These are phyloP conservation scores for Euthynnus affinis DNA, from an alignment of 2,797 vertebrate species.

Conservation along the genomic window DNA sequence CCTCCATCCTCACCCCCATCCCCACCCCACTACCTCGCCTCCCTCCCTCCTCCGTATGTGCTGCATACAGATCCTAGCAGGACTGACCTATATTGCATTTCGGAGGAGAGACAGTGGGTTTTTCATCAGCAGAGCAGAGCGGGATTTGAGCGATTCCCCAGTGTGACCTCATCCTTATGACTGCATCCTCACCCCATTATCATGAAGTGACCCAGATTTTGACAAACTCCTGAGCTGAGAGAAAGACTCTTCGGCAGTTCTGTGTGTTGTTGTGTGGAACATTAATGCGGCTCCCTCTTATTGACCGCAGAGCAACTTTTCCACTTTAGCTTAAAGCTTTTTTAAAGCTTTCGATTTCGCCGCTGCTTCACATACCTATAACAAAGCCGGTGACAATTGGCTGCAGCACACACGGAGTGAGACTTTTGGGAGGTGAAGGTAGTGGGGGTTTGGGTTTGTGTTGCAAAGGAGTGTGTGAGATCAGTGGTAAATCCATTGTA, in stretches of 20 bases:
- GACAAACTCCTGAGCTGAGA: conserved; percentile 44
- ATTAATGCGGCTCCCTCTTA: conserved; percentile 58
- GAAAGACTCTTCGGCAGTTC: conserved; percentile 30
- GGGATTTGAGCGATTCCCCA: conserved; percentile 69
- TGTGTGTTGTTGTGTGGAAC: conserved; percentile 45
- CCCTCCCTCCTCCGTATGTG: conserved; percentile 33
- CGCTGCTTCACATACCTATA: conserved; percentile 58
- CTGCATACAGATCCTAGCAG: conserved; percentile 61
- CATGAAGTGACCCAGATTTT: conserved; percentile 69
- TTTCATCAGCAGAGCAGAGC: conserved; percentile 61
- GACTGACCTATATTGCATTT: conserved; percentile 78
- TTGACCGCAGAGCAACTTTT: conserved; percentile 55
- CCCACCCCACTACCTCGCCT: conserved; percentile 1
- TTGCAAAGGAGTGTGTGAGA: conserved; percentile 81
- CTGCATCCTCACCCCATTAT: conserved; percentile 74
- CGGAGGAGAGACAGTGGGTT: conserved; percentile 39
- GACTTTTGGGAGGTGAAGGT: conserved; percentile 63
- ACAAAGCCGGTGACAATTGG: conserved; percentile 70
- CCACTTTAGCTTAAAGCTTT: conserved; percentile 62
- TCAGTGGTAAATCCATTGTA: conserved; percentile 87
- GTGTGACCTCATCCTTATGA: conserved; percentile 69
- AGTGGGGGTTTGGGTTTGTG: conserved; percentile 39
- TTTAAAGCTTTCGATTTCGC: conserved; percentile 49
- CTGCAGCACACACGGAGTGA: conserved; percentile 41
- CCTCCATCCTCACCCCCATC: too few species aligned